These are phyloP conservation scores for Lagodon rhomboides DNA, from an alignment of 2,797 vertebrate species.

Conservation along the genomic window DNA sequence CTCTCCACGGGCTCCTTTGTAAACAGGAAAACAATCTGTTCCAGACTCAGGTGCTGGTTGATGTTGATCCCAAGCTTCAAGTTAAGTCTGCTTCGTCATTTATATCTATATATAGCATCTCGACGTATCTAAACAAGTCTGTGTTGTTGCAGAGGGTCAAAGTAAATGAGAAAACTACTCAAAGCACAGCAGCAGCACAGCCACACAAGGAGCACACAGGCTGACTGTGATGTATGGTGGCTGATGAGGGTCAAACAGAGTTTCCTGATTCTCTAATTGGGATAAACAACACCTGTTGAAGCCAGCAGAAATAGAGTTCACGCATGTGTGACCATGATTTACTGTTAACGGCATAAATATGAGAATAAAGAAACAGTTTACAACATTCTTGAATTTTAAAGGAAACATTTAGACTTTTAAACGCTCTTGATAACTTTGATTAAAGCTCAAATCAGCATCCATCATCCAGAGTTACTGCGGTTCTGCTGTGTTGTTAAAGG, in stretches of 20 bases:
- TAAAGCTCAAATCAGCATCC: constrained; percentile 3
- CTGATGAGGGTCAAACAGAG: constrained; percentile 10
- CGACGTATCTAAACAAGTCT: no score
- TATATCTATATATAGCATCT: background rate
- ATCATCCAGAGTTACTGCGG: background rate
- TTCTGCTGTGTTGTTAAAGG: background rate
- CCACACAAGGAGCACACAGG: background rate
- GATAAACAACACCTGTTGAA: constrained; percentile 8
- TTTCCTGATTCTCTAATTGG: background rate
- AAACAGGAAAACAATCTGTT: background rate
- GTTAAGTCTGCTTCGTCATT: background rate
- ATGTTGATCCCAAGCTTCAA: background rate
- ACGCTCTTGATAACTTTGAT: background rate
- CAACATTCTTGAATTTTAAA: background rate
- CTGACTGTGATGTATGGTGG: constrained; percentile 18
- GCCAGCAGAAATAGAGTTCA: background rate
- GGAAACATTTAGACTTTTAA: background rate
- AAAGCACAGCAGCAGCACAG: background rate
- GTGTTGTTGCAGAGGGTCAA: background rate
- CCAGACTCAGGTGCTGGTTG: background rate
- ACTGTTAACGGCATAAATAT: background rate
- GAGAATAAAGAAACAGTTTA: background rate
- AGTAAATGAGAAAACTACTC: background rate
- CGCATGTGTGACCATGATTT: background rate
- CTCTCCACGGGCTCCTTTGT: constrained; percentile 11